These are phyloP conservation scores for Plestiodon gilberti DNA, from an alignment of 2,113 vertebrate genomes.

Conservation along the genomic window DNA sequence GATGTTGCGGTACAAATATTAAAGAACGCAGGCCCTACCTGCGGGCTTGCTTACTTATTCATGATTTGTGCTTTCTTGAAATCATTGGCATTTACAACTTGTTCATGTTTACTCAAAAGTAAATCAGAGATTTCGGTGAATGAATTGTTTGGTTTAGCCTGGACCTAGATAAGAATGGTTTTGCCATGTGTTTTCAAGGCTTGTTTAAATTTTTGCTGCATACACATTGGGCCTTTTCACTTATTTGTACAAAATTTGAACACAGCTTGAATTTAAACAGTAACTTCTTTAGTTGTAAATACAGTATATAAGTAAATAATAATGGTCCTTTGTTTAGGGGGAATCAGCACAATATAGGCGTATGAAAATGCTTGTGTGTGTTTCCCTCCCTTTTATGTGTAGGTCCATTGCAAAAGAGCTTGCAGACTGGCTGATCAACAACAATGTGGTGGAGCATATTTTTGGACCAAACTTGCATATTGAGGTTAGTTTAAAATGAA, in stretches of 20 bases:
- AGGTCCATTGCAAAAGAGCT: conserved; percentile 99
- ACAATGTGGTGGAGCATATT: conserved; percentile 98
- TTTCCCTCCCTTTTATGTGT: conserved; percentile 7
- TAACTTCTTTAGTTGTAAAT: conserved; percentile 7
- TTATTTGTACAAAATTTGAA: background rate
- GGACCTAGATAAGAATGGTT: too few relatives aligned
- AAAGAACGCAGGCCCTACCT: too few relatives aligned
- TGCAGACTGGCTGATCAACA: conserved; percentile 98
- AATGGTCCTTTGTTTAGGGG: background rate
- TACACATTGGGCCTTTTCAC: background rate
- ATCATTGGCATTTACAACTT: background rate
- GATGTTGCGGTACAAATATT: too few relatives aligned
- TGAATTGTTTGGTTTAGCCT: background rate
- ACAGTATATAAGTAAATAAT: background rate
- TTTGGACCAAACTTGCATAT: conserved; percentile 99
- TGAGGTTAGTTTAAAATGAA: conserved; percentile 83
- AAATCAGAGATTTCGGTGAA: background rate
- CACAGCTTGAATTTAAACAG: background rate
- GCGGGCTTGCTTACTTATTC: background rate
- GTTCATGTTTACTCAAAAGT: background rate
- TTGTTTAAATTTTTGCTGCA: background rate
- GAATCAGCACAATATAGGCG: background rate
- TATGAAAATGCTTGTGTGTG: conserved; percentile 1
- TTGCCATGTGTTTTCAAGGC: background rate
- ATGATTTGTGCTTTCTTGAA: background rate